phyloP scores from a whole-genome alignment of 1,140 invertebrate genomes.

The Hylaeus volcanicus region DNA sequence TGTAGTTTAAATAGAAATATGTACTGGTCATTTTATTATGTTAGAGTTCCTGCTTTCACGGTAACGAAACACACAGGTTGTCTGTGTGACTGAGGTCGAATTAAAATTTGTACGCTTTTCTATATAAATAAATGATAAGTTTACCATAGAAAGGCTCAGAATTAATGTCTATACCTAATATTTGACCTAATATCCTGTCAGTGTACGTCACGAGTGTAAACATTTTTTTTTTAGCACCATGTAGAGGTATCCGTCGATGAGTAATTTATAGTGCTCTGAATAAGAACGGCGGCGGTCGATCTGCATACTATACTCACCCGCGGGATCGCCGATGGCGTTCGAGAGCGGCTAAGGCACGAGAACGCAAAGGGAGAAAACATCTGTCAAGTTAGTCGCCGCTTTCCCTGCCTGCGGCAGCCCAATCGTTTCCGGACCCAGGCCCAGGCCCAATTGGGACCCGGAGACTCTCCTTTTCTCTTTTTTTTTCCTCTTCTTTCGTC shows the following conservation, averaged over 20 bases:
- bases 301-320: conserved; percentile 17
- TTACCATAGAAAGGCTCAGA: too few species aligned
- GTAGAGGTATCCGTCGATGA: background rate
- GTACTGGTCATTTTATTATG: too few species aligned
- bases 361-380: conserved; percentile 48
- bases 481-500: background rate
- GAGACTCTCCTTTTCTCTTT: background rate
- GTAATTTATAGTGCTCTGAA: conserved; percentile 24
- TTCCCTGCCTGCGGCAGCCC: conserved; percentile 68
- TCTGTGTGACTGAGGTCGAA: too few species aligned
- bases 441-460: background rate
- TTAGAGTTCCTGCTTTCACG: too few species aligned
- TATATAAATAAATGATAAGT: too few species aligned
- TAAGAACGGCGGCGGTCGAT: conserved; percentile 5
- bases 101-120: too few species aligned
- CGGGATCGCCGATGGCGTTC: conserved; percentile 37
- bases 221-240: background rate
- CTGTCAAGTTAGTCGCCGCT: conserved; percentile 60
- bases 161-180: too few species aligned
- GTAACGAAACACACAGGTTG: too few species aligned
- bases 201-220: too few species aligned
- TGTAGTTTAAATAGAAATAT: too few species aligned
- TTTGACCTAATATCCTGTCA: too few species aligned
- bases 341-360: conserved; percentile 14
- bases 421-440: conserved; percentile 64